These are phyloP conservation scores for Synchiropus splendidus DNA, from an alignment of 2,113 vertebrate species.

Conservation along the genomic window DNA sequence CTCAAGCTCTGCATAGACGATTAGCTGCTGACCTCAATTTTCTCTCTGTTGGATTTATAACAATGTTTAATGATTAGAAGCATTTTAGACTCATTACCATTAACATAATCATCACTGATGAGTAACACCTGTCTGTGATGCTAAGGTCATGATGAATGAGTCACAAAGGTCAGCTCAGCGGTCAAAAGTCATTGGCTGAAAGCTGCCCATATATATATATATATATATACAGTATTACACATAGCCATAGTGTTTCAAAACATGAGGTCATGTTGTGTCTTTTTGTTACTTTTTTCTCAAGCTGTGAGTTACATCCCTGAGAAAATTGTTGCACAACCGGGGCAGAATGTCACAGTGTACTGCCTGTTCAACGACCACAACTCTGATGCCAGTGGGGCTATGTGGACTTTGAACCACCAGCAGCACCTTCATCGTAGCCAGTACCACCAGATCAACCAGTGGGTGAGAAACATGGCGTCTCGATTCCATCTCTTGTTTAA, in stretches of 20 bases:
- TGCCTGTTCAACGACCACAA: conserved; percentile 74
- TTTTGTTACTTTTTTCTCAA: conserved; percentile 22
- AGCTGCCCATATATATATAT: too few relatives aligned
- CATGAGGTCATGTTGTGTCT: too few relatives aligned
- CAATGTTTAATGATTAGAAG: conserved; percentile 5
- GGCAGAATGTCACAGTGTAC: conserved; percentile 74
- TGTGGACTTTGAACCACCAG: conserved; percentile 77
- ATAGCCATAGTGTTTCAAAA: too few relatives aligned
- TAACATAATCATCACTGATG: conserved; percentile 9
- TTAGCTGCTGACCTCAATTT: conserved; percentile 16
- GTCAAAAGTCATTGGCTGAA: too few relatives aligned
- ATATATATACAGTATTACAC: too few relatives aligned
- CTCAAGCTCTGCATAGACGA: not conserved
- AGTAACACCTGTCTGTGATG: conserved; percentile 6
- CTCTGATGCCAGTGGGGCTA: conserved; percentile 58
- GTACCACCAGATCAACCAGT: conserved; percentile 65
- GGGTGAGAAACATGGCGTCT: conserved; percentile 46
- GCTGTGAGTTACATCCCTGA: conserved; percentile 81
- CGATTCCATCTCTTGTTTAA: too few relatives aligned
- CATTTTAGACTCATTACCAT: conserved; percentile 11
- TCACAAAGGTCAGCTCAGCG: conserved; percentile 7
- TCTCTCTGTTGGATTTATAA: conserved; percentile 15
- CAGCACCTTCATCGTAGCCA: conserved; percentile 65
- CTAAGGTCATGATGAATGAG: not conserved
- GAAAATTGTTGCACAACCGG: conserved; percentile 64